Evolutionary conservation across 2,888 invertebrate genomes (phyloP), one percentile per base, ranked within the genome.

Genomic region (Aleiodes testaceus): DNA sequence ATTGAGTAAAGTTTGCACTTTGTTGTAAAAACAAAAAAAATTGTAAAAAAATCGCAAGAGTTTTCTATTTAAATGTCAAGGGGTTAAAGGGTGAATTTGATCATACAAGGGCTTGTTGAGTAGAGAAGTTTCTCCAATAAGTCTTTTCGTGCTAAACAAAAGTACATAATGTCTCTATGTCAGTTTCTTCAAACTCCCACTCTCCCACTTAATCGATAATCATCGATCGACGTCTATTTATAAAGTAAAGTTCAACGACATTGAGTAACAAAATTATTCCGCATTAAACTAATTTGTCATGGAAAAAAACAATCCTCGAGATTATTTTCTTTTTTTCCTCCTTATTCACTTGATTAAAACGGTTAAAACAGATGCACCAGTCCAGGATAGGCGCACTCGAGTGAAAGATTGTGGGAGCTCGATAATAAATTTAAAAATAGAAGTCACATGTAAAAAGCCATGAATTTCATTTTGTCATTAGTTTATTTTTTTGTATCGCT

Each of bases 151-250:
- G 59, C 42, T 36, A 11, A 59, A 16, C 59, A 7, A 9, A 59
- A 18, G 36, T 59, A 53, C 53, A 53, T 22, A 59, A 36, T 59
- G 59, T 59, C 59, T 59, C 36, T 59, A 59, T 59, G 59, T 59
- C 59, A 59, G 59, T 14, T 42, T 59, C 16, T 36, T 59, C 16
- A 59, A 42, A 16, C 36, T 36, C 9, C 9, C 36, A 11, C 45
- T 16, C 2, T 30, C 9, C 5, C 26, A 22, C 7, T 49, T 22
- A 70, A 76, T 79, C 78, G 72, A 79, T 78, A 74, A 61, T 55
- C 66, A 53, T 63, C 72, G 74, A 77, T 77, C 71, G 70, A 53
- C 6, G n/a, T 52, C 72, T 77, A 79, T 79, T 79, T 75, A 76
- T 78, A 76, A 72, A 47, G 11, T 0, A 6, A 68, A 61, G 78